Conservation (phyloP, 2,888 invertebrate genomes). For the Ophion ellenae region DNA sequence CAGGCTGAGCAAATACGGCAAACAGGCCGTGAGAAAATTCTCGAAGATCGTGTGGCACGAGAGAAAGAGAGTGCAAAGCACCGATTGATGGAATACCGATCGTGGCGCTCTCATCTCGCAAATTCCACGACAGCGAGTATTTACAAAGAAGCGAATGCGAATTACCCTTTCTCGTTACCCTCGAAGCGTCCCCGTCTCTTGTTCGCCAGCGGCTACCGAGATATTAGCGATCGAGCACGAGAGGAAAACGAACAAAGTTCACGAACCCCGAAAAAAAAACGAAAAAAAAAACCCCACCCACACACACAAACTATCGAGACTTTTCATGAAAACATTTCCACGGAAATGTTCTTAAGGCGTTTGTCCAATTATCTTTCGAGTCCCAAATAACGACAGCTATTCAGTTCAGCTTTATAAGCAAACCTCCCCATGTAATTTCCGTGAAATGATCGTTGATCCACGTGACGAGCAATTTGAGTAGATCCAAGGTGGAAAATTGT, state of each 20-base stretch:
- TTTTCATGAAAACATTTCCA: conserved; percentile 3
- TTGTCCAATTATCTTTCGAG: conserved; percentile 13
- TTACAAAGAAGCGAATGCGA: conserved; percentile 54
- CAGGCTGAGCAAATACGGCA: conserved; percentile 35
- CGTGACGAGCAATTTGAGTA: conserved; percentile 49
- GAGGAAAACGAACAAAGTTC: conserved; percentile 28
- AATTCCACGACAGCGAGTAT: conserved; percentile 59
- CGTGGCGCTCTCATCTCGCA: conserved; percentile 59
- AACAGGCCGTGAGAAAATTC: conserved; percentile 63
- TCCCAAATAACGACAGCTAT: conserved; percentile 16
- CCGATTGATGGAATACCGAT: conserved; percentile 54
- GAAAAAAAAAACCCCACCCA: background rate
- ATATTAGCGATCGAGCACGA: background rate
- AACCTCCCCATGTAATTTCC: conserved; percentile 27
- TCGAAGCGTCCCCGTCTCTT: background rate
- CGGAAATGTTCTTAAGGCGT: conserved; percentile 10
- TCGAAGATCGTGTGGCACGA: conserved; percentile 61
- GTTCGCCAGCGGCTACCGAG: background rate
- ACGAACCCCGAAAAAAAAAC: conserved; percentile 5
- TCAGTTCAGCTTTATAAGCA: conserved; percentile 2
- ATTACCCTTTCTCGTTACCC: conserved; percentile 45
- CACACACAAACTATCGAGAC: background rate
- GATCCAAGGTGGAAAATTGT: conserved; percentile 54
- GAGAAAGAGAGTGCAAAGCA: conserved; percentile 53
- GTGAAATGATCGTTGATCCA: conserved; percentile 50